Percentiles rank a stretch among this genome's conserved stretches.
These are phyloP conservation scores for Scyliorhinus canicula DNA, from an alignment of 2,797 vertebrate species.

Conservation along the genomic window DNA sequence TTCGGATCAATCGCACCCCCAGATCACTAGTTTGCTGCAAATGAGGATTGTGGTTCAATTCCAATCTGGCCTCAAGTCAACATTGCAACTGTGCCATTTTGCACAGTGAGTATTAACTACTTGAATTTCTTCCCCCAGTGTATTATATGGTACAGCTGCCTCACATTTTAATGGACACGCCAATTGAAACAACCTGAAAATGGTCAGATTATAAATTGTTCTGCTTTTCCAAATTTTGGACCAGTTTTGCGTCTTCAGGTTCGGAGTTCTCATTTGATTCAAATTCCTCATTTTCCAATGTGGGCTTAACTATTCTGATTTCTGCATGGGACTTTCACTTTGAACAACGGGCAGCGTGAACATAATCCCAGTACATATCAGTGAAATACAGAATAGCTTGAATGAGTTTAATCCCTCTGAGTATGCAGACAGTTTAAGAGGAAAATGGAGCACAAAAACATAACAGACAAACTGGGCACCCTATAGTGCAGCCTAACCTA, in stretches of 20 bases:
- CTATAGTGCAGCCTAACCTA: background rate
- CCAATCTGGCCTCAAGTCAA: background rate
- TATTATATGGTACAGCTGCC: background rate
- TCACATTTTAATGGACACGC: background rate
- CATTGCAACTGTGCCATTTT: background rate
- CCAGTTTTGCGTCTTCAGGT: background rate
- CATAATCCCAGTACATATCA: background rate
- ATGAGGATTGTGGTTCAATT: background rate
- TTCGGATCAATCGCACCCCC: background rate
- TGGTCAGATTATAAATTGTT: background rate
- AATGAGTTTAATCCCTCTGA: background rate
- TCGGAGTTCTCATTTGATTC: background rate
- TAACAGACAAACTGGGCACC: background rate
- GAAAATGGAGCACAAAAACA: background rate
- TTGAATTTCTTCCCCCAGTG: background rate
- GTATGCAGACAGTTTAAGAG: background rate
- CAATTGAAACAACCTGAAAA: background rate
- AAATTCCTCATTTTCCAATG: background rate
- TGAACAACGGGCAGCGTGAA: background rate
- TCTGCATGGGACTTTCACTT: background rate
- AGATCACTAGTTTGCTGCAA: too few relatives aligned
- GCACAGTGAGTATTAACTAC: background rate
- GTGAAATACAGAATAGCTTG: background rate
- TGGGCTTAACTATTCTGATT: background rate
- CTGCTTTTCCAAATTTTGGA: background rate